phyloP scores from a whole-genome alignment of 2,888 invertebrate genomes.

The Clusia tigrina region DNA sequence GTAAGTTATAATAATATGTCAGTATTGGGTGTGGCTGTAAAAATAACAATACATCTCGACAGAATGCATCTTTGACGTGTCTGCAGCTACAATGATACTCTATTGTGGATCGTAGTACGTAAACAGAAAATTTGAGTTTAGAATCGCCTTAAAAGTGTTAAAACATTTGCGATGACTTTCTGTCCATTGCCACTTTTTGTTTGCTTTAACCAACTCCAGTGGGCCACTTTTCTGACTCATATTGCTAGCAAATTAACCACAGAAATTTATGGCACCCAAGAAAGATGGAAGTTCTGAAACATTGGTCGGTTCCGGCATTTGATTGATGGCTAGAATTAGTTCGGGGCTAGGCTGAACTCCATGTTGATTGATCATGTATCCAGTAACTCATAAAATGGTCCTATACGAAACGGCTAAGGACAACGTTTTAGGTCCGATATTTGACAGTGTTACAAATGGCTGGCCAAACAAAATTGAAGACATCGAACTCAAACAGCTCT shows the following conservation, averaged over 20 bases:
- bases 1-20: too few species aligned
- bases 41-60: too few species aligned
- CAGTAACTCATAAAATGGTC: too few species aligned
- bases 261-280: conserved; percentile 31
- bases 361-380: conserved; percentile 26
- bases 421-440: too few species aligned
- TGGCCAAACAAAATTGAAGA: too few species aligned
- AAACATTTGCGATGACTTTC: conserved; percentile 28
- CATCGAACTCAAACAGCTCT: too few species aligned
- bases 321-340: conserved; percentile 18
- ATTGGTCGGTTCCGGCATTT: conserved; percentile 30
- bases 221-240: conserved; percentile 25
- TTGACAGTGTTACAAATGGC: too few species aligned
- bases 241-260: conserved; percentile 29
- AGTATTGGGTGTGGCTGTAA: too few species aligned
- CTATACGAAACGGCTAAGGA: too few species aligned
- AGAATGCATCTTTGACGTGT: conserved; percentile 30
- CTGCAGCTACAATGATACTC: conserved; percentile 27
- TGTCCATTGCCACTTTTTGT: conserved; percentile 27
- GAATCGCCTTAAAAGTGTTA: conserved; percentile 32
- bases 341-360: conserved; percentile 26
- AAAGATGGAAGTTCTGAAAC: conserved; percentile 24
- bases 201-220: conserved; percentile 26
- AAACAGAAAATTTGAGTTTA: conserved; percentile 23
- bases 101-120: conserved; percentile 29